Base-by-base conservation (phyloP, 64 coral and sea anemone genomes). In the Astreopora myriophthalma region DNA sequence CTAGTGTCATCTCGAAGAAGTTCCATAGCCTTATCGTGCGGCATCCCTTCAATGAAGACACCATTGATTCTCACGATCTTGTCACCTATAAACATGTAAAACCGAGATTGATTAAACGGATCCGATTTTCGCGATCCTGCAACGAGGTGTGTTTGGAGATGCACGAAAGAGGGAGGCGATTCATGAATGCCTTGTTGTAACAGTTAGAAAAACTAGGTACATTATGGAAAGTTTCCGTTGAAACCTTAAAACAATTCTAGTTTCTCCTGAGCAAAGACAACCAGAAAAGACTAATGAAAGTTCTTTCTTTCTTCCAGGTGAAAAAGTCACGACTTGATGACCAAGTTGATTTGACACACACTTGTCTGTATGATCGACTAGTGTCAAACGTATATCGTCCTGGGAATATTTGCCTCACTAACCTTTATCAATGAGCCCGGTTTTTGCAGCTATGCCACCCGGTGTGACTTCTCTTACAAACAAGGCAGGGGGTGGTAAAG, bases 371-470 rank as follows among this genome's bases (percentile, higher is more conserved):
- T n/a, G n/a, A n/a, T n/a, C n/a, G n/a, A n/a, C n/a, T 6, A 46
- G 11, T 46, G 42, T 46, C 42, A 46, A 46, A 46, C n/a, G n/a
- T 46, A 46, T 55, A 55, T 16, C 13, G 51, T n/a, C 51, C 16
- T 4, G 0, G 40, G 12, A 39, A 5, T 3, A 11, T 26, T 17
- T 12, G 9, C 29, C 6, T 62, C 34, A 35, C 52, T 83, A 2
- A 83, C 79, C 79, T 83, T 83, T 83, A 31, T 83, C 57, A 16
- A 83, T 11, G 57, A 83, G 55, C 24, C 79, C 79, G 24, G 79
- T 83, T 38, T 64, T 83, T 25, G 79, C 79, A 3, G 79, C 79
- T 11, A 83, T 39, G 11, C 79, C 79, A 25, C 79, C 79, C 0
- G 79, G 79, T 24, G 79, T 83, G 8, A 83, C 79, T 64, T 83